Base-by-base conservation (phyloP, 2,113 vertebrate genomes). In the Muntiacus reevesi region DNA sequence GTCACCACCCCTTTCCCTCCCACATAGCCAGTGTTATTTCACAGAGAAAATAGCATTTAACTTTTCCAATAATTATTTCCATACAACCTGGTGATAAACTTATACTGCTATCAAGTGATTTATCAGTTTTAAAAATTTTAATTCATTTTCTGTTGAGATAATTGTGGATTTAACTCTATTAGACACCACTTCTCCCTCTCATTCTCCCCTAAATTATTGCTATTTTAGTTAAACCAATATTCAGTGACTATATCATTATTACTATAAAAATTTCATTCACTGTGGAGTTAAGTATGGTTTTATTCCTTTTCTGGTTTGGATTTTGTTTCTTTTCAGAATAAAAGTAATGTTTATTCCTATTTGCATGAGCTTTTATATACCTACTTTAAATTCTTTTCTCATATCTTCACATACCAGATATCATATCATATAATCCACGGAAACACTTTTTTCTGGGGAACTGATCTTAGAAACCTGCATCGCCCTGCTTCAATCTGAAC, bases 151-250 rank as follows among this genome's bases (percentile, higher is more conserved):
- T 76, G 12, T 62, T 57, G 43, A 36, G 3, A 43, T 60, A 62
- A 9, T 47, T 62, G 17, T 87, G 5, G 19, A 95, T 76, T 62
- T 90, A 84, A 52, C 8, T 59, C 27, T 17, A 33, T 55, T 50
- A 30, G 43, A 47, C 4, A 40, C 27, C 12, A 82, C 17, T 64
- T 93, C 33, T 95, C 28, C 21, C n/a, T 74, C 30, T 93, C n/a
- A 87, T 23, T 8, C 6, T 54, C 50, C 7, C 47, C 14, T 10
- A 76, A 36, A 85, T 86, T 79, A 83, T 93, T 78, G n/a, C 28
- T n/a, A 27, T 67, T 88, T 96, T n/a, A 91, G 76, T 84, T 40
- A 71, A 95, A 60, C 43, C n/a, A 88, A 6, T 59, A n/a, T 43
- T 95, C 40, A 78, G 67, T 45, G 74, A 64, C 47, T 71, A 17